Evolutionary conservation across 2,113 vertebrate species (phyloP), one percentile per base, ranked within the genome.

Genomic region (Bucco capensis): DNA sequence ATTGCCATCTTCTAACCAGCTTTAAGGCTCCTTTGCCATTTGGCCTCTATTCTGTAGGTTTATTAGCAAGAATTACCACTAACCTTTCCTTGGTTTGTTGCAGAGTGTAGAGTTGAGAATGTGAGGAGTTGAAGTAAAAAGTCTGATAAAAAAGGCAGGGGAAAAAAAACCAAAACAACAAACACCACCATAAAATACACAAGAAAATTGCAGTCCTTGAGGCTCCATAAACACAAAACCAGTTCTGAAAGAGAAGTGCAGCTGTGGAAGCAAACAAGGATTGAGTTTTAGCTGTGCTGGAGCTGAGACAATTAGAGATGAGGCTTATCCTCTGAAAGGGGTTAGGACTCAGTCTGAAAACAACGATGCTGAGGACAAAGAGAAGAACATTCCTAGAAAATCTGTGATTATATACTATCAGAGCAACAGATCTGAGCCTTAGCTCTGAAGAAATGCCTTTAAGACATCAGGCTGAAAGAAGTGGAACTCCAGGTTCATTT

Each of bases 201-300:
- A 64, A 42, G 54, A 72, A 88, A 75, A 84, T 53, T 71, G 30
- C 14, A 78, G 51, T 71, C n/a, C n/a, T 73, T 58, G 19, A 9
- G 84, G 28, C 50, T 92, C 37, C 15, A 31, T 67, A 90, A 93
- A 82, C 33, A 75, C 23, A 54, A 87, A 89, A 67, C 73, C 28
- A 27, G 47, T 51, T 91, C 60, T 86, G 70, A 92, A 81, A 86
- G 77, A 86, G 74, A 90, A 74, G 14, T 40, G 8, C 76, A 95
- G 83, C 76, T 92, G 88, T 84, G 53, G 44, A 90, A 74, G 44
- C n/a, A 44, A 85, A 78, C 30, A 51, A 73, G 17, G 81, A 90
- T 88, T 88, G 80, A 10, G 12, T 86, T 92, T 95, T 88, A 95
- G 53, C 83, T 83, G 57, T 67, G 65, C 35, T 71, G 65, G 30